Evolutionary conservation across 2,888 invertebrate genomes (phyloP), one percentile per base, ranked within the genome.

Genomic region (Anthrax anthrax): DNA sequence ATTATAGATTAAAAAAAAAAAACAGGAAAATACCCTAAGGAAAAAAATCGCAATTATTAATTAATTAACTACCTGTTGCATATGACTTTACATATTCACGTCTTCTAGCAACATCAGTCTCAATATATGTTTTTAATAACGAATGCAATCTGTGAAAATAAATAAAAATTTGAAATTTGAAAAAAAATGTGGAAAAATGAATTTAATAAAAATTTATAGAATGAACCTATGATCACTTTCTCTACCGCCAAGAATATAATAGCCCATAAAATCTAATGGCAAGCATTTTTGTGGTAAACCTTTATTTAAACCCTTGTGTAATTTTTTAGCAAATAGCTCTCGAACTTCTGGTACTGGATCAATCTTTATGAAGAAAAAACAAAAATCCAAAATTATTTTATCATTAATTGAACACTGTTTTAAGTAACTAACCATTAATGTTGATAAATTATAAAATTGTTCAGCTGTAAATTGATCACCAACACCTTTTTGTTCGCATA

Each of bases 251-350:
- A 96, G 71, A 34, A 86, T 87, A 70, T 96, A 94, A 68, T 89
- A 88, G 17, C 91, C 89, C 91, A 96, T 90, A 71, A 95, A 97
- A 71, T 96, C 94, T 46, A 97, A 72, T 1, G 96, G 96, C 52
- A 97, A 73, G 61, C 89, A 90, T 64, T 88, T 87, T 62, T 85
- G 84, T 4, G 90, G 89, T 54, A 91, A 78, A 51, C 89, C 87
- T 69, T 86, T 76, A 56, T 75, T 76, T 42, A 78, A 62, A 47
- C 90, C 91, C 72, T 95, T 94, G 68, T 97, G 94, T 56, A 97
- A 70, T 71, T 97, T 96, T 40, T 79, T 75, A 6, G 90, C 83
- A 66, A 97, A 95, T 43, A 79, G 76, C 69, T 89, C 85, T 56
- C 94, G 75, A 1, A 96, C 96, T 75, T 89, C 82, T 44, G 80